Conservation (phyloP, 2,113 vertebrate species). For the Falco punctatus region DNA sequence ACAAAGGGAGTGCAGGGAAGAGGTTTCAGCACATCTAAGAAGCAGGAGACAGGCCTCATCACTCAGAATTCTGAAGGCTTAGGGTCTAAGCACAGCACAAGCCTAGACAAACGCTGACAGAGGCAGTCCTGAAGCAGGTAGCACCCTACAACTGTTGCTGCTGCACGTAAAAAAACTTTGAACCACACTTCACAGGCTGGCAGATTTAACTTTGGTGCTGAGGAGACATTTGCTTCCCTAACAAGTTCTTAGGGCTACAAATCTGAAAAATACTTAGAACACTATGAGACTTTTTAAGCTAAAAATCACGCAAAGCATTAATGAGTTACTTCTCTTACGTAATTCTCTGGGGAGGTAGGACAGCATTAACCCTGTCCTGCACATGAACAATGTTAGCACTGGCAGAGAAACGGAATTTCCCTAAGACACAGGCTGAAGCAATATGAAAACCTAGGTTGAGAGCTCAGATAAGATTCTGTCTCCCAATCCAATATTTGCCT, state of each 20-base stretch:
- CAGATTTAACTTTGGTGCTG: not conserved
- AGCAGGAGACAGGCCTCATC: not conserved
- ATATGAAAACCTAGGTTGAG: not conserved
- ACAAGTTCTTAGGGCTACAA: not conserved
- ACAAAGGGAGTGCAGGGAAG: not conserved
- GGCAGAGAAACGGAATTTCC: not conserved
- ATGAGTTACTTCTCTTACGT: not conserved
- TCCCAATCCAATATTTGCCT: not conserved
- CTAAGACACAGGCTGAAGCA: not conserved
- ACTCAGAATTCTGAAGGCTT: not conserved
- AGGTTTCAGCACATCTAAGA: not conserved
- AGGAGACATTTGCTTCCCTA: not conserved
- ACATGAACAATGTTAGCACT: not conserved
- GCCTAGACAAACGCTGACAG: not conserved
- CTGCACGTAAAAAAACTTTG: not conserved
- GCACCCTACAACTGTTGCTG: not conserved
- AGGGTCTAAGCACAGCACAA: not conserved
- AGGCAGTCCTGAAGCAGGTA: not conserved
- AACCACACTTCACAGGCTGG: not conserved
- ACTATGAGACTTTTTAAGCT: not conserved
- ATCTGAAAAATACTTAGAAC: not conserved
- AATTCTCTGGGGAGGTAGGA: not conserved
- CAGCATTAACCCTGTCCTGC: not conserved
- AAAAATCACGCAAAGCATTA: not conserved
- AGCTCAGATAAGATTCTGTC: not conserved